phyloP scores from a whole-genome alignment of 2,113 vertebrate genomes.

The Boulengeromyrus knoepffleri region DNA sequence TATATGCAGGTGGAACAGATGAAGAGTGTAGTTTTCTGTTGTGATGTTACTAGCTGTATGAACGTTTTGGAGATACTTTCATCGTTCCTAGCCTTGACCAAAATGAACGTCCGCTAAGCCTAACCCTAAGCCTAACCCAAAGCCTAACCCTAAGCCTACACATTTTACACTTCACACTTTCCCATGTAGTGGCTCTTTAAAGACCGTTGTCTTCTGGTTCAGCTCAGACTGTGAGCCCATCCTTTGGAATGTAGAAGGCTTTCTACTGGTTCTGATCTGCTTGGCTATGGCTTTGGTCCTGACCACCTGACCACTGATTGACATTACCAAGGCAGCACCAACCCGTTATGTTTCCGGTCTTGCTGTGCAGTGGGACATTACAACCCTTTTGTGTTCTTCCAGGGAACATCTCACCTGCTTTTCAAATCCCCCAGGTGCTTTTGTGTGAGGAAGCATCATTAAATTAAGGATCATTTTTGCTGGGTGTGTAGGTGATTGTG shows the following conservation, averaged over 20 bases:
- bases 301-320: background rate
- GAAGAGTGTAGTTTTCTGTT: background rate
- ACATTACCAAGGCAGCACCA: background rate
- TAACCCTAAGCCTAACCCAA: background rate
- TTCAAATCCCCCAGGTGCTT: background rate
- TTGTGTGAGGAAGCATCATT: background rate
- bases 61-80: background rate
- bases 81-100: background rate
- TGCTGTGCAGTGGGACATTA: background rate
- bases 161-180: background rate
- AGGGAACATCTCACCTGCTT: background rate
- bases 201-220: background rate
- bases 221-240: background rate
- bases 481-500: background rate
- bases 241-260: background rate
- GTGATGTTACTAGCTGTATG: background rate
- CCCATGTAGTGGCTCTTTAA: background rate
- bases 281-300: background rate
- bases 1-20: background rate
- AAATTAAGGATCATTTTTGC: background rate
- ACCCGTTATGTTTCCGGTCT: background rate
- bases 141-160: background rate
- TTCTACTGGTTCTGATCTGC: background rate
- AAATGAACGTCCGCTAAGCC: background rate
- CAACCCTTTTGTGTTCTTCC: background rate